Conservation (phyloP, 2,797 vertebrate genomes). For the Hozukius guyotensis region DNA sequence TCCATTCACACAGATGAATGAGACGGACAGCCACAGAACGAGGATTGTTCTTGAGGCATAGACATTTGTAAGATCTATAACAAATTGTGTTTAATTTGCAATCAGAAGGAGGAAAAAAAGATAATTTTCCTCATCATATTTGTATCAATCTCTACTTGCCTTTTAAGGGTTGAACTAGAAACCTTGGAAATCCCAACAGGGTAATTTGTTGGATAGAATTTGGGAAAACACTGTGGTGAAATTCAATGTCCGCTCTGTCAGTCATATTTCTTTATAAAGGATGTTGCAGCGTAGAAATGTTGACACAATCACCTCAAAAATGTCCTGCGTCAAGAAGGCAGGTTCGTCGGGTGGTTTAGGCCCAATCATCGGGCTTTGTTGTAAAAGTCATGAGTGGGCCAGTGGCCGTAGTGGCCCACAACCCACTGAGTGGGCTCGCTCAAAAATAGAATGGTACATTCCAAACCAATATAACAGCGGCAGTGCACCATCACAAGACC, state of each 20-base stretch:
- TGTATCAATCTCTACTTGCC: conserved; percentile 35
- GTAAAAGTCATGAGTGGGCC: conserved; percentile 78
- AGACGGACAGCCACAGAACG: conserved; percentile 60
- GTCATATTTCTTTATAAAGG: conserved; percentile 68
- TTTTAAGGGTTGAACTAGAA: conserved; percentile 51
- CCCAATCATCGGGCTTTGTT: conserved; percentile 62
- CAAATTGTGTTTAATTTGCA: conserved; percentile 63
- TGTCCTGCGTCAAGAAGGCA: conserved; percentile 72
- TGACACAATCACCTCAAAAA: conserved; percentile 83
- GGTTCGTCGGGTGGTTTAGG: conserved; percentile 40
- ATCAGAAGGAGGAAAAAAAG: conserved; percentile 37
- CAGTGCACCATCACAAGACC: conserved; percentile 84
- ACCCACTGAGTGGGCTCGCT: conserved; percentile 77
- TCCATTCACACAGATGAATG: conserved; percentile 64
- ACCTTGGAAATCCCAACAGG: conserved; percentile 68
- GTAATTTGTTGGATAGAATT: conserved; percentile 69
- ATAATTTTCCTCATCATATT: conserved; percentile 49
- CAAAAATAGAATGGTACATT: conserved; percentile 87
- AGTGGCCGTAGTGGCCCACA: conserved; percentile 76
- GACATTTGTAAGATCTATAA: conserved; percentile 53
- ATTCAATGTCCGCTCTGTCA: conserved; percentile 53
- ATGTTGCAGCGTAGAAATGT: conserved; percentile 68
- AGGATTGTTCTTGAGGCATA: conserved; percentile 56
- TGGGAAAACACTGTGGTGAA: conserved; percentile 76
- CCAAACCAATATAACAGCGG: conserved; percentile 86